Evolutionary conservation across 2,113 vertebrate species (phyloP).

Genomic region (Ctenodactylus gundi): DNA sequence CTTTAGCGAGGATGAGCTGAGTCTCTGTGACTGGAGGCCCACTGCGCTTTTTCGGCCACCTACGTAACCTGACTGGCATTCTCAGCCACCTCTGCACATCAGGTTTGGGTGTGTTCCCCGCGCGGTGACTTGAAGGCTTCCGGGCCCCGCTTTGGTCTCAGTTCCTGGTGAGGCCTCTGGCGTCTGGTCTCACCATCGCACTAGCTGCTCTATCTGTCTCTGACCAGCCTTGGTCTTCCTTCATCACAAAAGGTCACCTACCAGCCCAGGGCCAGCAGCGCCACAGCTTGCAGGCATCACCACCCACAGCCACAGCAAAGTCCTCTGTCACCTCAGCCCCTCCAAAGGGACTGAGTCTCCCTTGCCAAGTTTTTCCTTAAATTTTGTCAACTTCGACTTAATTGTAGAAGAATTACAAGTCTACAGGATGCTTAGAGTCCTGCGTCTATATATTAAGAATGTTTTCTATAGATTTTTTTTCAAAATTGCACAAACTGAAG

Average conservation of each 20-base stretch:
- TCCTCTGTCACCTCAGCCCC: neutral
- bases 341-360: neutral
- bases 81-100: neutral
- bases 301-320: neutral
- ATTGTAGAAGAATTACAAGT: neutral
- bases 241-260: neutral
- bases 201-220: neutral
- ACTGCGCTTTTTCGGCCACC: neutral
- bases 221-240: neutral
- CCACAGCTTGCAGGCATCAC: neutral
- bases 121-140: neutral
- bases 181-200: neutral
- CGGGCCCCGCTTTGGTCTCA: neutral
- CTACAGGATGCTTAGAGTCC: neutral
- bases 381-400: neutral
- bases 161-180: neutral
- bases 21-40: neutral
- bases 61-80: neutral
- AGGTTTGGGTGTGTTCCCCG: neutral
- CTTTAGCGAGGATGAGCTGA: neutral
- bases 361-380: neutral
- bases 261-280: fast-evolving
- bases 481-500: neutral
- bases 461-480: neutral
- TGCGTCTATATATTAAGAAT: neutral